Base-by-base conservation (phyloP, 2,113 vertebrate genomes). In the Delphinapterus leucas region DNA sequence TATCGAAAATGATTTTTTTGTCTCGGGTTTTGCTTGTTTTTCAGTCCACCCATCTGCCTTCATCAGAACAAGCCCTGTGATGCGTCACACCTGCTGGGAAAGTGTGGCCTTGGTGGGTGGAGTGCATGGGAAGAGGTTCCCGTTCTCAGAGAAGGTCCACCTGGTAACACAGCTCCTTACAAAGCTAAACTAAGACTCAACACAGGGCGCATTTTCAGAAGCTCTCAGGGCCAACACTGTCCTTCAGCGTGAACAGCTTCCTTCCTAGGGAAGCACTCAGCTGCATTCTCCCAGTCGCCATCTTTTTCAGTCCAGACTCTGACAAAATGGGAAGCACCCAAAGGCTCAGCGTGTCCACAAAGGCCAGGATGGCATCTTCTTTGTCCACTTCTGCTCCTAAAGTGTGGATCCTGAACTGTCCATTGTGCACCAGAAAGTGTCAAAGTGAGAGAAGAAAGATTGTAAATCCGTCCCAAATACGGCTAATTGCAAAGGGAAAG, bases 201-300 rank as follows among this genome's bases (percentile, higher is more conserved):
- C 10, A 8, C 55, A 6, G 23, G 47, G 17, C 6, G 1, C 8
- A 3, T 6, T 8, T 38, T 1, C 25, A 28, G 83, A 12, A 15
- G 25, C 23, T 21, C 7, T 0, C 6, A 1, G 17, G 6, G 21
- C 47, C 15, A 41, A 5, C 5, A 18, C 63, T 0, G 8, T 2
- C n/a, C 33, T 25, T 38, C 3, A 3, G 15, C 3, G 0, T 0
- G 15, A 7, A 9, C 47, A 28, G 2, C 68, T 11, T 41, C 23
- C 53, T 23, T 49, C 90, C 20, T 0, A 25, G 15, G 58, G 28
- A 18, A 7, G 15, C 3, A 0, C 26, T 31, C n/a, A 11, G 3
- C 1, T 3, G 10, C 1, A 1, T 12, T 15, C 38, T 15, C 5
- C 61, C 9, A 2, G 14, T 10, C 5, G 0, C 91, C 31, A 10